Evolutionary conservation across 2,888 invertebrate genomes (phyloP), one percentile per base, ranked within the genome.

Genomic region (Octodonta nipae): DNA sequence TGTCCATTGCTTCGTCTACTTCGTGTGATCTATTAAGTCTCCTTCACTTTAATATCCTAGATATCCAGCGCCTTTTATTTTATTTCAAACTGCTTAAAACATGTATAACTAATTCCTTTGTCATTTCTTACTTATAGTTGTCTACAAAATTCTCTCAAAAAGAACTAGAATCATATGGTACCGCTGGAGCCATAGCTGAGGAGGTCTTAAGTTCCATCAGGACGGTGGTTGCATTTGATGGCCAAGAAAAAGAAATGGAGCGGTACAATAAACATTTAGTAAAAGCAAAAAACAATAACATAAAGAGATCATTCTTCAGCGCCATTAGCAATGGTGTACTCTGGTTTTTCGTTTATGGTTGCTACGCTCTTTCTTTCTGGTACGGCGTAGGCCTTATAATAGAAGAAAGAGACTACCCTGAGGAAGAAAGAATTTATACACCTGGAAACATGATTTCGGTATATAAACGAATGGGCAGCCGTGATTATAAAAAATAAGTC

Each of bases 331-430:
- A 80, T 58, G 84, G 81, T 0, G 46, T 73, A 5, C 61, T 83
- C 13, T 84, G 80, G 75, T 72, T 84, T 47, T 75, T 82, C 46
- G 78, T 85, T 36, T 87, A 82, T 57, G 66, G 69, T 24, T 73
- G 80, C 3, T 85, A 85, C 50, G 78, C 80, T 0, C 56, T 87
- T 14, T 80, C 84, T 0, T 84, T 88, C 58, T 87, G 84, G 82
- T 87, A 82, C 54, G 87, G 87, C 1, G 76, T 81, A 41, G 66
- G 63, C 12, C 60, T 81, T 6, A 70, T 80, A 45, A 49, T 75
- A 0, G 66, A 73, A n/a, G 73, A 76, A 12, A 63, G 66, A 15
- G 15, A 35, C 20, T 32, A 47, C 11, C 47, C 50, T 2, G 25
- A 13, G 8, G 45, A 54, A 1, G 51, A 61, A 7, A 46, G 26